Percentiles rank a stretch among this genome's conserved stretches.
Evolutionary conservation across 2,113 vertebrate genomes (phyloP).

Genomic region (Megaleporinus macrocephalus): DNA sequence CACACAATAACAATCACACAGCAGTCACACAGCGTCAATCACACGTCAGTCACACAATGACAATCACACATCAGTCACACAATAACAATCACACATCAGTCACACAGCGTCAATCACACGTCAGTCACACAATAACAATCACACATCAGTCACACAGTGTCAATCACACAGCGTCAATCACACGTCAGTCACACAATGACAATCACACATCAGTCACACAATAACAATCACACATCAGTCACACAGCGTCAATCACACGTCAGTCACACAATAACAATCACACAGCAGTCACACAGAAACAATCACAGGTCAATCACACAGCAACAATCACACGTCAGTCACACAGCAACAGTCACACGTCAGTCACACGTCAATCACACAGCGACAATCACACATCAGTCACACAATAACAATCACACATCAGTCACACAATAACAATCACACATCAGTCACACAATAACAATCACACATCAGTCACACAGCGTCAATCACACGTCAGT

Average conservation of each 20-base stretch:
- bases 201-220: neutral
- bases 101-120: neutral
- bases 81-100: too few relatives aligned
- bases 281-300: conserved; percentile 74
- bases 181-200: conserved; percentile 15
- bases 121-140: conserved; percentile 7
- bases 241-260: conserved; percentile 5
- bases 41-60: conserved; percentile 17
- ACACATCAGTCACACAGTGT: neutral
- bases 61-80: neutral
- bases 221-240: too few relatives aligned
- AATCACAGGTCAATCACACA: conserved; percentile 50
- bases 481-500: conserved; percentile 22
- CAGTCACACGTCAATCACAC: conserved; percentile 16
- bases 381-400: neutral
- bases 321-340: conserved; percentile 24
- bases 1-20: neutral
- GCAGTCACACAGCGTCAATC: neutral
- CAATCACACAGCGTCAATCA: neutral
- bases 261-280: conserved; percentile 2
- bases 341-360: neutral
- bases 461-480: neutral
- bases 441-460: too few relatives aligned
- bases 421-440: conserved; percentile 7
- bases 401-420: neutral